These are phyloP conservation scores for Philonicus albiceps DNA, from an alignment of 2,888 invertebrate genomes.

Conservation along the genomic window DNA sequence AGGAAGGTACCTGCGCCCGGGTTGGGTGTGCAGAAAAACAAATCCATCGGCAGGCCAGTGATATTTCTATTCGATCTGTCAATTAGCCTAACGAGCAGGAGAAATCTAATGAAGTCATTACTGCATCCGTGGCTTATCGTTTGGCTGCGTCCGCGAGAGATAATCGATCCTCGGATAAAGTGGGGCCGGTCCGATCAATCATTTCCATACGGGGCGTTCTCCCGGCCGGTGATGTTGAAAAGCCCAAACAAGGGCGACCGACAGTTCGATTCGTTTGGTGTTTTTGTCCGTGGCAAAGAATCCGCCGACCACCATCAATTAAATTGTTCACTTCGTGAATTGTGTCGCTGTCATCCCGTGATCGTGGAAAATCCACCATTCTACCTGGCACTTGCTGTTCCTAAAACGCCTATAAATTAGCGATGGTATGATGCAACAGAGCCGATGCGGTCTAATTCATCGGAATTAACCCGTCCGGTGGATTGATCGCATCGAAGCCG, in stretches of 20 bases:
- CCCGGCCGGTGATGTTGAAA: slow-evolving; percentile 12
- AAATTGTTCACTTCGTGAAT: slow-evolving; percentile 2
- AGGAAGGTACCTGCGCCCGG: not conserved
- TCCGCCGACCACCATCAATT: slow-evolving; percentile 24
- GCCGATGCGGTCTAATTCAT: slow-evolving; percentile 5
- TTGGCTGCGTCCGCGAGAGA: not conserved
- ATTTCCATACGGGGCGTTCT: slow-evolving; percentile 30
- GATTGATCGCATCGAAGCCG: not conserved
- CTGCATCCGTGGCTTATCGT: not conserved
- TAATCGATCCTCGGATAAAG: not conserved
- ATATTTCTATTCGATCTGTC: not conserved
- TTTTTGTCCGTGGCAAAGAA: not conserved
- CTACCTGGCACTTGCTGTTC: not conserved
- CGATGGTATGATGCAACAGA: not conserved
- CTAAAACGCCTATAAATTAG: slow-evolving; percentile 29
- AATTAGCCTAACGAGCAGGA: not conserved
- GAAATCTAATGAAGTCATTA: slow-evolving; percentile 31
- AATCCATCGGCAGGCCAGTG: not conserved
- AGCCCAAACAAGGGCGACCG: not conserved
- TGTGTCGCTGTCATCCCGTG: slow-evolving; percentile 17
- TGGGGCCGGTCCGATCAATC: not conserved
- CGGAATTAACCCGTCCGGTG: slow-evolving; percentile 1
- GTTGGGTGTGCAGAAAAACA: not conserved
- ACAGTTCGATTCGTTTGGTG: not conserved
- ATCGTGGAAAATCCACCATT: not conserved